Evolutionary conservation across 1,140 invertebrate genomes (phyloP).

Genomic region (Chrysopa pallens): DNA sequence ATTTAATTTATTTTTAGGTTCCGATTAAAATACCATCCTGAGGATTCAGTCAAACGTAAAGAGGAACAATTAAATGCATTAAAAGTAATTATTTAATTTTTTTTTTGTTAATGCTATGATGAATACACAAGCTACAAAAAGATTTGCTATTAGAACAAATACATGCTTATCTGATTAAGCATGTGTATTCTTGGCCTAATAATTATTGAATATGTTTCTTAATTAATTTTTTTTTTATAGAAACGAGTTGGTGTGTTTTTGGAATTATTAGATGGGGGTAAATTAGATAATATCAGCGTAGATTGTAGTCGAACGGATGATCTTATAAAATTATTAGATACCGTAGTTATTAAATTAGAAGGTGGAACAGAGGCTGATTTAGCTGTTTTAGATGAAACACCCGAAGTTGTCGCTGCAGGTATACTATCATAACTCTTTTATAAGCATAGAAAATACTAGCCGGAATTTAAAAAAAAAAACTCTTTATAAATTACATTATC

Average conservation of each 20-base stretch:
- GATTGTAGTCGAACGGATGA: conserved; percentile 78
- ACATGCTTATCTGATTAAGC: too few relatives aligned
- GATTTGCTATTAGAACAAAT: too few relatives aligned
- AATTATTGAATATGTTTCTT: background rate
- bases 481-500: too few relatives aligned
- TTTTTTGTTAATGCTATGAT: too few relatives aligned
- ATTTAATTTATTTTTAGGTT: conserved; percentile 54
- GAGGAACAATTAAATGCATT: conserved; percentile 70
- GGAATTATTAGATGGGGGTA: conserved; percentile 57
- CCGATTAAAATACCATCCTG: conserved; percentile 96
- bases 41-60: conserved; percentile 80
- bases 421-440: too few relatives aligned
- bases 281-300: conserved; percentile 60
- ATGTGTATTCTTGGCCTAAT: background rate
- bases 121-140: too few relatives aligned
- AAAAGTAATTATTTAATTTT: conserved; percentile 39
- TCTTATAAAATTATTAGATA: conserved; percentile 79
- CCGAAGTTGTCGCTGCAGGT: background rate
- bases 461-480: too few relatives aligned
- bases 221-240: conserved; percentile 31
- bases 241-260: conserved; percentile 80
- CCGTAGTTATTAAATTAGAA: conserved; percentile 92
- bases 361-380: conserved; percentile 92
- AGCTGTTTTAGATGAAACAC: conserved; percentile 47
- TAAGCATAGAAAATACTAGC: too few relatives aligned